Evolutionary conservation across 1,140 invertebrate species (phyloP), one percentile per base, ranked within the genome.

Genomic region (Bombus affinis): DNA sequence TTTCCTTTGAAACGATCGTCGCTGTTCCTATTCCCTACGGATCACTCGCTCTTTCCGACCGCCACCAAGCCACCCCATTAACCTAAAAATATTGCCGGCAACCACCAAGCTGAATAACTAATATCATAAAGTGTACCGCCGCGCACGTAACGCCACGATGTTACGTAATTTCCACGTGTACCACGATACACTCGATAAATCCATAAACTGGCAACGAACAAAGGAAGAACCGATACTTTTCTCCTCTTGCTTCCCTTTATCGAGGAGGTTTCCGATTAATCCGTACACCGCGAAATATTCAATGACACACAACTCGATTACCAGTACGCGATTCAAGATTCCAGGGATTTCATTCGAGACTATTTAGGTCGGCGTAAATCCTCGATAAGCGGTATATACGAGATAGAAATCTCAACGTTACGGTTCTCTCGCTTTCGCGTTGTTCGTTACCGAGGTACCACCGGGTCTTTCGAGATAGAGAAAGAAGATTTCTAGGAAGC

Each of bases 1-100:
- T 66, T 70, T 66, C 44, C 44, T 83, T 70, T 59, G 65, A 22
- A 84, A 62, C 66, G 35, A n/a, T 65, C 71, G 12, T 25, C 37
- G 18, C 18, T 12, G n/a, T 44, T 81, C 22, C 65, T 65, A 65
- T 77, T 77, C 35, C 57, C 75, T 3, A 13, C 25, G 79, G 18
- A 39, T 68, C 47, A n/a, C 12, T 62, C 22, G 47, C 6, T 81
- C 13, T 59, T 71, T 81, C 32, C 37, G 8, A 5, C 9, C 8
- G 15, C 35, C 12, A 44, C 66, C 59, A 22, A 37, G 37, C 44
- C 8, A 76, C 47, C 65, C 47, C 47, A 83, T 83, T 83, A 83
- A 83, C 74, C 74, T 68, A 83, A 77, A 83, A 83, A 83, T 83
- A 70, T 70, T 79, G 42, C 22, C 28, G 5, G 12, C 8, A 5